Evolutionary conservation across 2,113 vertebrate species (phyloP), one percentile per base, ranked within the genome.

Genomic region (Mandrillus leucophaeus): DNA sequence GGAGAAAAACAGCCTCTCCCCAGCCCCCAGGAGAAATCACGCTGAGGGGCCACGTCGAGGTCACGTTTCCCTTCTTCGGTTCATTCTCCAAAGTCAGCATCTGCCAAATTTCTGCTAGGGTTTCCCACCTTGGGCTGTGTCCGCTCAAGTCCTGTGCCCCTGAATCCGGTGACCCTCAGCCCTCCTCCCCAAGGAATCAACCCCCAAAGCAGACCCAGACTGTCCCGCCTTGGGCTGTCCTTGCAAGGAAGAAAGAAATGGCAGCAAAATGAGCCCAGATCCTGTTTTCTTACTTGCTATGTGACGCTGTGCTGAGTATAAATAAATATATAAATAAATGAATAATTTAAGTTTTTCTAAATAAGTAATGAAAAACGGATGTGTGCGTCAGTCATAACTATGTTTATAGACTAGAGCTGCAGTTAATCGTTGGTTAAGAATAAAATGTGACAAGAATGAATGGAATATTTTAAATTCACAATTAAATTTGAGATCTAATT

Each of bases 191-290:
- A 43, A 12, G 35, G 8, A 48, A 7, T 32, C n/a, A 13, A 59
- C 16, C 18, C 23, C 30, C 57, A 23, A 12, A 40, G 48, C 43
- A 50, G 73, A 9, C 48, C 14, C 13, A 18, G 43, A 22, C 52
- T 5, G 30, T 7, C 32, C 75, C 4, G 16, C 7, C 17, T 6
- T 2, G 9, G 0, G 7, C 20, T 80, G 6, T 78, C 57, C 45
- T 55, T 40, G 18, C 70, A 59, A 86, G 48, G 27, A 17, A 52
- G 57, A 35, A 35, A 55, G 32, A 22, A 25, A 55, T 1, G 18
- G 11, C 50, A 13, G 50, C 6, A 3, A 35, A 68, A 68, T 16
- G 0, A 68, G 30, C 66, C 66, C 16, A 6, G 66, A 18, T n/a
- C 66, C 32, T 35, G 32, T 68, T 35, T n/a, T 35, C 66, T 68